Evolutionary conservation across 2,113 vertebrate species (phyloP).

Genomic region (Gopherus flavomarginatus): DNA sequence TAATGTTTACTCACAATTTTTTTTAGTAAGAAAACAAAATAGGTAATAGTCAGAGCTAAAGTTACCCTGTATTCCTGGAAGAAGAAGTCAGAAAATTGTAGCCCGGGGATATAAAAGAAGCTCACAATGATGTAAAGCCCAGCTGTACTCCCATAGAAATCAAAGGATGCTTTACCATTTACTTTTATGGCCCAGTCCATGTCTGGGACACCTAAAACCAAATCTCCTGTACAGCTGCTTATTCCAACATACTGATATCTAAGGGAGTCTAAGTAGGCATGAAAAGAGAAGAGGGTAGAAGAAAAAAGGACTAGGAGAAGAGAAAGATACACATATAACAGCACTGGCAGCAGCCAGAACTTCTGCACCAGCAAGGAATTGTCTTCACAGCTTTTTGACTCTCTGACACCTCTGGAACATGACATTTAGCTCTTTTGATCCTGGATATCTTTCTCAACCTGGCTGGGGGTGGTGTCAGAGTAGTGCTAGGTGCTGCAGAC

Average conservation of each 20-base stretch:
- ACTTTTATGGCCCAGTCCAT: not conserved
- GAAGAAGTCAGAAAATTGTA: not conserved
- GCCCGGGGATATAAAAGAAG: not conserved
- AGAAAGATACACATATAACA: too few relatives aligned
- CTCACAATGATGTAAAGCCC: not conserved
- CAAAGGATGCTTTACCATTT: not conserved
- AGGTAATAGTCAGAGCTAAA: not conserved
- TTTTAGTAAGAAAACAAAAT: not conserved
- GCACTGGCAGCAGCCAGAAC: not conserved
- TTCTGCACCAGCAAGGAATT: fast-evolving
- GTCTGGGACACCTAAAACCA: too few relatives aligned
- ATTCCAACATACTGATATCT: too few relatives aligned
- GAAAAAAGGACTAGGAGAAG: too few relatives aligned
- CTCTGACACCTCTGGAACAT: not conserved
- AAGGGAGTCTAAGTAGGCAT: too few relatives aligned
- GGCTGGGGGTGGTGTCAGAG: too few relatives aligned
- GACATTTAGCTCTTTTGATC: not conserved
- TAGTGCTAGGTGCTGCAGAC: too few relatives aligned
- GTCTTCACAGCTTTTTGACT: not conserved
- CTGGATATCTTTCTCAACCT: too few relatives aligned
- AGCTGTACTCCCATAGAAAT: not conserved
- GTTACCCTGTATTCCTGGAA: not conserved
- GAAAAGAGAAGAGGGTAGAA: too few relatives aligned
- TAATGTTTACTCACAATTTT: not conserved
- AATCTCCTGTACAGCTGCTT: too few relatives aligned